These are phyloP conservation scores for Equus przewalskii DNA, from an alignment of 2,113 vertebrate species.

Conservation along the genomic window DNA sequence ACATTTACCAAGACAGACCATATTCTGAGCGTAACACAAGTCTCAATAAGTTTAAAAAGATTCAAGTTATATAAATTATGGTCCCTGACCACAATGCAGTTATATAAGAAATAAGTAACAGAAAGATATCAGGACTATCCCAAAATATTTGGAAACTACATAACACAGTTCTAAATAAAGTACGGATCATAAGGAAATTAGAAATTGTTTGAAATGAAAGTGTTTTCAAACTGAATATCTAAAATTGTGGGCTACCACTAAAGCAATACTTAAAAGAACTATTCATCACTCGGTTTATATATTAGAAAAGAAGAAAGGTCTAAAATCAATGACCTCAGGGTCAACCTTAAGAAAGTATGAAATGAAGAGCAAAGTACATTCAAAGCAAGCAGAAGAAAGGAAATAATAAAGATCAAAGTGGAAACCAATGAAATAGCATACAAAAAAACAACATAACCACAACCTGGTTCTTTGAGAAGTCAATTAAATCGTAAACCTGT, in stretches of 20 bases:
- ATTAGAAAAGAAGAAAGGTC: neutral
- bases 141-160: neutral
- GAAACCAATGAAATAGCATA: neutral
- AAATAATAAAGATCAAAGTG: neutral
- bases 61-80: neutral
- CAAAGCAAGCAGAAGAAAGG: neutral
- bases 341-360: neutral
- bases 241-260: neutral
- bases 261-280: neutral
- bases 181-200: neutral
- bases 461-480: neutral
- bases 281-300: neutral
- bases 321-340: neutral
- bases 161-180: neutral
- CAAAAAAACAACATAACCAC: neutral
- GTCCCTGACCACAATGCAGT: neutral
- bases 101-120: neutral
- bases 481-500: neutral
- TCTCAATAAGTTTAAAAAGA: neutral
- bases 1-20: neutral
- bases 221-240: neutral
- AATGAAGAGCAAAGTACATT: neutral
- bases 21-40: neutral
- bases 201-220: neutral
- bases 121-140: neutral